Conservation (phyloP, 2,888 invertebrate genomes). For the Trichopria drosophilae region DNA sequence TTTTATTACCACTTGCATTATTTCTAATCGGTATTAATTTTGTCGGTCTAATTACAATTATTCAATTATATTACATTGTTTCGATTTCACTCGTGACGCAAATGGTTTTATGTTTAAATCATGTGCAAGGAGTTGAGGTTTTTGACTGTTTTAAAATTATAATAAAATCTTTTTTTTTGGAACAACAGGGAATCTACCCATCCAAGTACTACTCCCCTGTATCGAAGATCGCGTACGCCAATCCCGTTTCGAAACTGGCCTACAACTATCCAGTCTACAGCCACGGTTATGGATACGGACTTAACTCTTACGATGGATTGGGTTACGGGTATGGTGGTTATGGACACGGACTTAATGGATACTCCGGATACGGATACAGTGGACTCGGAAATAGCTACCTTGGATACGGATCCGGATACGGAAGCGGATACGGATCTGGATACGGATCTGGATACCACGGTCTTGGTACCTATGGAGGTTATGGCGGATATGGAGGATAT, state of each 20-base stretch:
- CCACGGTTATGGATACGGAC: slow-evolving; percentile 32
- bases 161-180: no score
- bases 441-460: slow-evolving; percentile 43
- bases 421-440: slow-evolving; percentile 38
- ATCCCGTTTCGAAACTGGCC: slow-evolving; percentile 23
- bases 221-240: slow-evolving; percentile 43
- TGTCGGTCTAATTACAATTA: no score
- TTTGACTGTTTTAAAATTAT: no score
- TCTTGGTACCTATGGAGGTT: slow-evolving; percentile 30
- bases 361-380: slow-evolving; percentile 37
- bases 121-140: no score
- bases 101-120: no score
- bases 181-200: slow-evolving; percentile 22
- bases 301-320: slow-evolving; percentile 36
- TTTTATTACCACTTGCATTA: no score
- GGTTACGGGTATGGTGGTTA: slow-evolving; percentile 37
- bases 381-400: slow-evolving; percentile 37
- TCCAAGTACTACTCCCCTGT: slow-evolving; percentile 32
- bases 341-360: slow-evolving; percentile 32
- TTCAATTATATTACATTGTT: no score
- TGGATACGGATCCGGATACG: slow-evolving; percentile 35
- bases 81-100: no score
- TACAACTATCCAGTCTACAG: slow-evolving; percentile 37
- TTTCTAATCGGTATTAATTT: no score
- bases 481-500: slow-evolving; percentile 19